Conservation (phyloP, 2,113 vertebrate genomes). For the Microcebus tavaratra region DNA sequence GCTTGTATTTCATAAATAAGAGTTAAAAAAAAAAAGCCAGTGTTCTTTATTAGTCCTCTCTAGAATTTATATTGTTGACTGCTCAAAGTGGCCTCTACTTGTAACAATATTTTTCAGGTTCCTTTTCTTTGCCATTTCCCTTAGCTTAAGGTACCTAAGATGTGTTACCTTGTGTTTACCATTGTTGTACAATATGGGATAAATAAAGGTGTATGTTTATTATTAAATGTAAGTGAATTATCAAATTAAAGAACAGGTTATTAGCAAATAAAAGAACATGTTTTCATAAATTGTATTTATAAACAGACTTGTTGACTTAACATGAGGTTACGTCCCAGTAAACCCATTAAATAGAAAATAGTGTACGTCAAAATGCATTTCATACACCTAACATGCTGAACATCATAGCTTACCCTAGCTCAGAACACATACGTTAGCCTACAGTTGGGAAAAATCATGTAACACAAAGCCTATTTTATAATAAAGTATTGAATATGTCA, state of each 20-base stretch:
- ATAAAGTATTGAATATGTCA: background rate
- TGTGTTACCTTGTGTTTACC: conserved; percentile 22
- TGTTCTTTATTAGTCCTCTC: background rate
- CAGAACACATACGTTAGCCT: background rate
- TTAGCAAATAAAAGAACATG: background rate
- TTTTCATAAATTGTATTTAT: background rate
- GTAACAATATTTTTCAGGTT: background rate
- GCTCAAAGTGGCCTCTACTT: background rate
- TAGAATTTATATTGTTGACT: background rate
- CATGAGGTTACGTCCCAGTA: background rate
- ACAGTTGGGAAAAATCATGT: background rate
- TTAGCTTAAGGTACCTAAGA: background rate
- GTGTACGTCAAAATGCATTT: background rate
- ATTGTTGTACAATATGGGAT: background rate
- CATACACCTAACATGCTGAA: background rate
- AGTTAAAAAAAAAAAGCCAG: background rate
- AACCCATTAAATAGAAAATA: background rate
- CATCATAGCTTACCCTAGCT: background rate
- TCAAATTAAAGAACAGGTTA: too few species aligned
- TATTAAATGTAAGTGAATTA: background rate
- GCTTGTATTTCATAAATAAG: background rate
- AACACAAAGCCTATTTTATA: background rate
- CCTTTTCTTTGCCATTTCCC: background rate
- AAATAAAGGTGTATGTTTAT: background rate
- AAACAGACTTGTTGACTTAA: background rate